Evolutionary conservation across 2,888 invertebrate genomes (phyloP), one percentile per base, ranked within the genome.

Genomic region (Pyrrhia umbra): DNA sequence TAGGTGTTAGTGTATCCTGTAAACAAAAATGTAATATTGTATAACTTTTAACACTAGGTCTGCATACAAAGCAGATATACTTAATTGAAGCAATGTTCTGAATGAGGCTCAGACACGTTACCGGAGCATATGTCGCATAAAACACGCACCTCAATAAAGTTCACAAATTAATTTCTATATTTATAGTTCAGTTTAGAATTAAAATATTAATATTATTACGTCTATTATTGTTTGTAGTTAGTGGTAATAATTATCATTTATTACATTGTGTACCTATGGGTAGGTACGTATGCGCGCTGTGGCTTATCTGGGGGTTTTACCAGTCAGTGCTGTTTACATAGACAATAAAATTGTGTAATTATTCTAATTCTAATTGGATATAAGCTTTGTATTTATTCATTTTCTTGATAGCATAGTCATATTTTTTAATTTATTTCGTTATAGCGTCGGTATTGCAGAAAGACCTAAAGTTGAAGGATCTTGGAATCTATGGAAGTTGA

Each of bases 221-320:
- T 27, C 21, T 34, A n/a, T 37, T 59, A 27, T 57, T 68, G 18
- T 55, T 40, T 23, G n/a, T 69, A 51, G 42, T 49, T 39, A 64
- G 18, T 39, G 15, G n/a, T 3, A 43, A 42, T 37, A 20, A 37
- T 59, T 13, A 69, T 51, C 43, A 55, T 51, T 21, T 30, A 56
- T 18, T 45, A 10, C 13, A 54, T 37, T 39, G 21, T 27, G 16
- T 58, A 16, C 43, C 23, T 37, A n/a, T 37, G 37, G 5, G 15
- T 6, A 37, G 37, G n/a, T 15, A 23, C 34, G 30, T 46, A 46
- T 9, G 47, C 25, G 56, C 49, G 15, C 43, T 21, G 67, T 16
- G 37, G 54, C 45, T 72, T 66, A 68, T 75, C 68, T 37, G 39
- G 63, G 76, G 77, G 75, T 68, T 77, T 77, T 75, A 71, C 77